Evolutionary conservation across 2,797 vertebrate species (phyloP), one percentile per base, ranked within the genome.

Genomic region (Myripristis jacobus): DNA sequence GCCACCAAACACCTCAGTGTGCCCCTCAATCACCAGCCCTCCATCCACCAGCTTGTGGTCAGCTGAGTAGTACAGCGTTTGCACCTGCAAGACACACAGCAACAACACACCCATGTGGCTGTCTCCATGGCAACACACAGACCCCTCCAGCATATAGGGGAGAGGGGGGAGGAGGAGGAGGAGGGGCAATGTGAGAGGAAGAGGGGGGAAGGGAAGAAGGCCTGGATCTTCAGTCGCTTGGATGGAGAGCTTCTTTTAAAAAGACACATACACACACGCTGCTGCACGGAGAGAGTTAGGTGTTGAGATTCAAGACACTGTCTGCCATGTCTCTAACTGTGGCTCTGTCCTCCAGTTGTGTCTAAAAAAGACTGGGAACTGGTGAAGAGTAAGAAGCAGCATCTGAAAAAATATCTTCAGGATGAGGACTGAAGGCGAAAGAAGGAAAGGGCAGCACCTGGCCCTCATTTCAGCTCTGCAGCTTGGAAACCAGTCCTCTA

Each of bases 11-110:
- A 98, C 95, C 95, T 98, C 98, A 96, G 93, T 94, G 94, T 98
- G 96, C 94, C 96, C 96, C 92, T 98, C 97, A 90, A 92, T 90
- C 96, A 97, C 94, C 93, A 96, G 95, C 94, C 95, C 96, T 93
- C 97, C 96, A 95, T 98, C 97, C 95, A 98, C 96, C 95, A 99
- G 96, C 96, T 98, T 99, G 95, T 99, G 97, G 95, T 99, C 97
- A 92, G 97, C 96, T 93, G 98, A 99, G 96, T 99, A 99, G 96
- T 99, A 98, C 96, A 99, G 96, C 93, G 94, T 99, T 97, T 99
- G 98, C 94, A 99, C 98, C 98, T 99, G 98, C 86, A 99, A 99
- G 94, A 99, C 93, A 95, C 92, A 95, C 96, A 98, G 96, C 93
- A 92, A 97, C 95, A 97, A 97, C 91, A 94, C 81, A 98, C 95